These are phyloP conservation scores for Abrostola triplasia DNA, from an alignment of 2,888 invertebrate species.

Conservation along the genomic window DNA sequence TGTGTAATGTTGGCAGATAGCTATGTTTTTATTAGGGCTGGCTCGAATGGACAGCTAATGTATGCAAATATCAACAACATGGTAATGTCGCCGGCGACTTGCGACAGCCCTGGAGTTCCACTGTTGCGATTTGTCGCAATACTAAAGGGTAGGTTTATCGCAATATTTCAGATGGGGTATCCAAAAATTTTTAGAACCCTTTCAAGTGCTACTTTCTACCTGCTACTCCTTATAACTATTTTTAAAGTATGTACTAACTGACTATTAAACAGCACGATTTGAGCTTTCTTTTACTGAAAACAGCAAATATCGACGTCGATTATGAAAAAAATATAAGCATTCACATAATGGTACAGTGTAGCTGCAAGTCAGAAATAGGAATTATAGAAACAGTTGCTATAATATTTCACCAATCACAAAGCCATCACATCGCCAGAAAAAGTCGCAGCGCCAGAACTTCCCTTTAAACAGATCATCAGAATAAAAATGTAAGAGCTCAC, in stretches of 20 bases:
- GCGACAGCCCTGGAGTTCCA: conserved; percentile 34
- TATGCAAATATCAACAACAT: conserved; percentile 72
- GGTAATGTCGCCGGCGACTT: conserved; percentile 58
- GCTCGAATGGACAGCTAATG: conserved; percentile 60
- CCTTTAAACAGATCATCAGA: conserved; percentile 65
- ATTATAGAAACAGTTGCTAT: background rate
- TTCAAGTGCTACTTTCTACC: too few relatives aligned
- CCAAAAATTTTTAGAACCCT: too few relatives aligned
- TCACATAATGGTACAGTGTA: too few relatives aligned
- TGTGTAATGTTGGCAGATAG: conserved; percentile 64
- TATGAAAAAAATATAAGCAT: too few relatives aligned
- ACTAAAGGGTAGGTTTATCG: background rate
- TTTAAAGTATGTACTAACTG: too few relatives aligned
- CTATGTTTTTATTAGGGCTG: conserved; percentile 68
- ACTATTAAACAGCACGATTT: too few relatives aligned
- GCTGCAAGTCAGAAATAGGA: background rate
- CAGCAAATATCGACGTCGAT: too few relatives aligned
- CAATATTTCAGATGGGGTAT: background rate
- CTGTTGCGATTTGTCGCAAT: conserved; percentile 42
- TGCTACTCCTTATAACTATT: too few relatives aligned
- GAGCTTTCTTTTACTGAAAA: too few relatives aligned
- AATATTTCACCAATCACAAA: too few relatives aligned
- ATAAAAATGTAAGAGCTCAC: conserved; percentile 65
- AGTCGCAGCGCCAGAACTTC: conserved; percentile 42
- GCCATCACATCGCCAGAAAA: conserved; percentile 22